phyloP scores from a whole-genome alignment of 2,113 vertebrate species.

The Hydrochoerus hydrochaeris region DNA sequence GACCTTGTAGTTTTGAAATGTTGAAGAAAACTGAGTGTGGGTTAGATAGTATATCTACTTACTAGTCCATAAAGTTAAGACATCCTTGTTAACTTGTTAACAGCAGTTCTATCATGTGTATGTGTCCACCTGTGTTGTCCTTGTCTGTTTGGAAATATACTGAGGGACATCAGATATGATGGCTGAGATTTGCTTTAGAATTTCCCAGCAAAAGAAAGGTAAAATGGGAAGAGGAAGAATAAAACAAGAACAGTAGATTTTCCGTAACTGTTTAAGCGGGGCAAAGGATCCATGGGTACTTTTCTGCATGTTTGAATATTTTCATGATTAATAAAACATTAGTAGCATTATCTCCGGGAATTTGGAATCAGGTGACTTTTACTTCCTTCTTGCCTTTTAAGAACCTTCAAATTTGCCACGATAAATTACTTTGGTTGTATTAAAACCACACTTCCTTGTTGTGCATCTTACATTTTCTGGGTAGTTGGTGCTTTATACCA shows the following conservation, averaged over 20 bases:
- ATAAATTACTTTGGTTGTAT: neutral
- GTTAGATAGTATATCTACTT: neutral
- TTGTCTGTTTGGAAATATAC: neutral
- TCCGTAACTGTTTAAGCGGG: rapidly evolving
- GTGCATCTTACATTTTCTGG: neutral
- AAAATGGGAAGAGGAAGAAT: neutral
- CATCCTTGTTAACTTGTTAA: neutral
- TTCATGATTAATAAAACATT: neutral
- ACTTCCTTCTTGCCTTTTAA: neutral
- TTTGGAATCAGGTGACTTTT: neutral
- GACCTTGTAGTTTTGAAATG: neutral
- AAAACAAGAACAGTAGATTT: neutral
- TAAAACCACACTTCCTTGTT: neutral
- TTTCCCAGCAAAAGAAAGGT: too few relatives aligned
- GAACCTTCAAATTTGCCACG: neutral
- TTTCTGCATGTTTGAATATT: neutral
- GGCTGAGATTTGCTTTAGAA: neutral
- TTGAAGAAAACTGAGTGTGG: neutral
- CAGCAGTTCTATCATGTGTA: too few relatives aligned
- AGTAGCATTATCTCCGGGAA: neutral
- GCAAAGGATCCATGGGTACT: rapidly evolving
- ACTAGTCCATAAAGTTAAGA: neutral
- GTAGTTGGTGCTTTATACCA: neutral
- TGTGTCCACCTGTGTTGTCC: too few relatives aligned
- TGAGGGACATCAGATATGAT: neutral